Evolutionary conservation across 2,888 invertebrate genomes (phyloP), one percentile per base, ranked within the genome.

Genomic region (Tenthredo amoena): DNA sequence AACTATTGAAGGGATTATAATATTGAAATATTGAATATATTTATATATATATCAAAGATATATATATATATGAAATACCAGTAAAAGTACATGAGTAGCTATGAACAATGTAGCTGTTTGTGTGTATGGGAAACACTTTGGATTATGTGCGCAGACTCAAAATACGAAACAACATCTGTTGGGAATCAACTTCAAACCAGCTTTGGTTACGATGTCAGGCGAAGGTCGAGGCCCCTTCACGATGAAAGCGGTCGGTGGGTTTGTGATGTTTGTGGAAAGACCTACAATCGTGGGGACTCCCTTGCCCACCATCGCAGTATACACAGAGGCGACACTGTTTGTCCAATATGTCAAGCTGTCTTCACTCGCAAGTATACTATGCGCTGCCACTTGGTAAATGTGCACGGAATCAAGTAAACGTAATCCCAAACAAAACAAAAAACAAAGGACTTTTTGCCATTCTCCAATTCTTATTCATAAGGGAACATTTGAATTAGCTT

Each of bases 201-300:
- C 86, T 72, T 79, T 77, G 85, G 84, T 77, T 85, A 87, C 87
- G 89, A 88, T 85, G 88, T 86, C 87, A 92, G 91, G 87, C 91
- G 92, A 88, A 91, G 93, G 87, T 89, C 91, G 84, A 92, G 92
- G 90, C 91, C 91, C 85, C 90, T 92, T 86, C 93, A 92, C 89
- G 92, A 93, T 89, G 91, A 91, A 87, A 91, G 87, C 88, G 92
- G 92, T 89, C 92, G 93, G 87, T 93, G 92, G 93, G 91, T 92
- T 86, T 94, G 94, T 90, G 92, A 94, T 90, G 93, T 94, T 88
- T 94, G 94, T 89, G 93, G 93, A 87, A 94, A 93, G 89, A 90
- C 89, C 88, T 94, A 94, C 91, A 93, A 90, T 90, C 93, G 94
- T 87, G 93, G 93, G 76, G 93, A 94, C 89, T 93, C 93, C 86